Evolutionary conservation across 2,113 vertebrate genomes (phyloP).

Genomic region (Plecturocebus donacophilus): DNA sequence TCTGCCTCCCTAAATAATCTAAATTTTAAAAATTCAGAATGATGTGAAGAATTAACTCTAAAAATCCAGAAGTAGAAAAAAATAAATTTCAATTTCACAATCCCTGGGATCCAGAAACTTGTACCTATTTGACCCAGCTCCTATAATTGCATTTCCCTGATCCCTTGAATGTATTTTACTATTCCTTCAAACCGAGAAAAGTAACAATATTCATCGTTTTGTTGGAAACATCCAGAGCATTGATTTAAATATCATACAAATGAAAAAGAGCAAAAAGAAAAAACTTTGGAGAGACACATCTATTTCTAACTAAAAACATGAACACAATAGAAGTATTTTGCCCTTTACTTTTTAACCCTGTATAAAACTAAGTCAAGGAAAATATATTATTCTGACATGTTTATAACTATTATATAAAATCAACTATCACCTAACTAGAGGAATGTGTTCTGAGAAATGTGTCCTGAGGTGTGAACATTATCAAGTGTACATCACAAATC

Average conservation of each 20-base stretch:
- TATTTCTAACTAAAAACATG: not conserved
- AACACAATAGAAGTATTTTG: not conserved
- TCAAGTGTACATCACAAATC: not conserved
- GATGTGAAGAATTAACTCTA: slow-evolving; percentile 21
- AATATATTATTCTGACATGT: not conserved
- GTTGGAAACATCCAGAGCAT: not conserved
- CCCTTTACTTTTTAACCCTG: not conserved
- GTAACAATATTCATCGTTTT: not conserved
- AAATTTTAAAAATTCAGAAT: slow-evolving; percentile 30
- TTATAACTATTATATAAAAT: not conserved
- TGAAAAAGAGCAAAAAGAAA: not conserved
- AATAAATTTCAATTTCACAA: slow-evolving; percentile 21
- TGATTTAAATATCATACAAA: slow-evolving; percentile 15
- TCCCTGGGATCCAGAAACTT: not conserved
- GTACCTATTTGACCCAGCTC: not conserved
- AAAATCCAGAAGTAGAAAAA: slow-evolving; percentile 41
- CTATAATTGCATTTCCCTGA: not conserved
- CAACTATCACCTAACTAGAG: not conserved
- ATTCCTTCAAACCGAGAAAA: slow-evolving; percentile 23
- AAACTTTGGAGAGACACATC: not conserved
- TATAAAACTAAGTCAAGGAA: slow-evolving; percentile 21
- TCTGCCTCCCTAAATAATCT: not conserved
- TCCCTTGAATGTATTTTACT: not conserved
- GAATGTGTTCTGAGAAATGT: not conserved
- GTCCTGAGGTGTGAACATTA: not conserved